These are phyloP conservation scores for Rhimphoctona megacephalus DNA, from an alignment of 2,888 invertebrate species.

Conservation along the genomic window DNA sequence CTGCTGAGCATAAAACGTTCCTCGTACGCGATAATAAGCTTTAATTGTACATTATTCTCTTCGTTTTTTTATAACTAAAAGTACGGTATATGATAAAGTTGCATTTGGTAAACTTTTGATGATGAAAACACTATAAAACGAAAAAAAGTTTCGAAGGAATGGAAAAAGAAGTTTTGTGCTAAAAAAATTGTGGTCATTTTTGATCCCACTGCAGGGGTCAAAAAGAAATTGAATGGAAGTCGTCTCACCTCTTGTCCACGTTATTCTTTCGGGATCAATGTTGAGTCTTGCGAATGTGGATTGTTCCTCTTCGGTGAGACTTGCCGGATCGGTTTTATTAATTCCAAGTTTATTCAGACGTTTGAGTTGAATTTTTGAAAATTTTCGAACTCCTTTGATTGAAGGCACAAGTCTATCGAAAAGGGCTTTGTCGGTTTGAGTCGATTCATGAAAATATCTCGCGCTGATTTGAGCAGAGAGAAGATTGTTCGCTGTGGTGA, in stretches of 20 bases:
- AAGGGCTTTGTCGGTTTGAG: slow-evolving; percentile 94
- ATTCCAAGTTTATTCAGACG: slow-evolving; percentile 92
- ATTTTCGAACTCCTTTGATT: slow-evolving; percentile 91
- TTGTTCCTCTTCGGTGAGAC: slow-evolving; percentile 92
- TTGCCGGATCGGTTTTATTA: slow-evolving; percentile 92
- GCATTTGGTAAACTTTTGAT: too few species aligned
- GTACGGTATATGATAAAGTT: too few species aligned
- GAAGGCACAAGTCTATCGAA: slow-evolving; percentile 95
- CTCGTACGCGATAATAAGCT: too few species aligned
- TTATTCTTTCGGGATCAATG: slow-evolving; percentile 95
- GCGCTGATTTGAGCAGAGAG: slow-evolving; percentile 99
- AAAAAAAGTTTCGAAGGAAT: too few species aligned
- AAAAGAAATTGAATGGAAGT: not conserved
- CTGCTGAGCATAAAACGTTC: too few species aligned
- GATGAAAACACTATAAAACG: too few species aligned
- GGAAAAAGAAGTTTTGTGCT: too few species aligned
- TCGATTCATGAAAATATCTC: slow-evolving; percentile 97
- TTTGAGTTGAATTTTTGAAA: slow-evolving; percentile 94
- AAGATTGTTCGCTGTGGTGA: slow-evolving; percentile 98
- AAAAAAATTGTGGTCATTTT: too few species aligned
- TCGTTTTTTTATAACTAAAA: too few species aligned
- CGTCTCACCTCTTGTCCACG: slow-evolving; percentile 95
- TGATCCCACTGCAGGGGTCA: too few species aligned
- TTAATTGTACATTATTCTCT: too few species aligned
- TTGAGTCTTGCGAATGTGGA: slow-evolving; percentile 93